Evolutionary conservation across 2,113 vertebrate genomes (phyloP).

Genomic region (Corythornis vintsioides): DNA sequence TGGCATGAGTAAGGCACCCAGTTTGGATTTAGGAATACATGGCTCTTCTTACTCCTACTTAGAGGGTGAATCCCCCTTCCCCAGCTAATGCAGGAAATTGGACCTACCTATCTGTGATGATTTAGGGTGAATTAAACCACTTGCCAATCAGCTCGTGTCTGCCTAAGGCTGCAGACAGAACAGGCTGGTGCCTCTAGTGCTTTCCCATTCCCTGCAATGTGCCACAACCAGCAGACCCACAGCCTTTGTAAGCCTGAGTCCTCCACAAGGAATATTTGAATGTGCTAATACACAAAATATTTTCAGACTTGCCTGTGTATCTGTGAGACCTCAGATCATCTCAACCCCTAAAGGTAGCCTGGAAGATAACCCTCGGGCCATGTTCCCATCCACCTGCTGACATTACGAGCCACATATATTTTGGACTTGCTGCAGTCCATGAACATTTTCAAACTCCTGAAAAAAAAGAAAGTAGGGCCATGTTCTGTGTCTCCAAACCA

Average conservation of each 20-base stretch:
- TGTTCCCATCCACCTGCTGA: neutral
- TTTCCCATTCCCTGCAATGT: neutral
- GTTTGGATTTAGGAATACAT: rapidly evolving
- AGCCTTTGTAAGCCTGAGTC: neutral
- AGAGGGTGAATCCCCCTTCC: neutral
- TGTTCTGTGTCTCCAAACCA: neutral
- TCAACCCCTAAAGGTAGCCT: neutral
- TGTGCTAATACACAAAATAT: neutral
- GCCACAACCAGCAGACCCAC: neutral
- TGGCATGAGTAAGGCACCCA: neutral
- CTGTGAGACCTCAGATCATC: neutral
- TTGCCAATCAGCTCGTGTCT: neutral
- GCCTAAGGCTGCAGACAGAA: neutral
- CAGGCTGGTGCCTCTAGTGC: neutral
- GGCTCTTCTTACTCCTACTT: neutral
- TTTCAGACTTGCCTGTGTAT: neutral
- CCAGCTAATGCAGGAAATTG: neutral
- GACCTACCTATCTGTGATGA: neutral
- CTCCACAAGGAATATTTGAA: neutral
- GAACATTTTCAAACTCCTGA: neutral
- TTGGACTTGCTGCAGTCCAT: neutral
- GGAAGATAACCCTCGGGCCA: neutral
- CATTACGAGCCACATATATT: neutral
- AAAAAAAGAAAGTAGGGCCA: neutral
- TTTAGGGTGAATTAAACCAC: neutral